Percentiles rank a stretch among this genome's conserved stretches.
Evolutionary conservation across 2,113 vertebrate genomes (phyloP).

Genomic region (Pogona vitticeps): DNA sequence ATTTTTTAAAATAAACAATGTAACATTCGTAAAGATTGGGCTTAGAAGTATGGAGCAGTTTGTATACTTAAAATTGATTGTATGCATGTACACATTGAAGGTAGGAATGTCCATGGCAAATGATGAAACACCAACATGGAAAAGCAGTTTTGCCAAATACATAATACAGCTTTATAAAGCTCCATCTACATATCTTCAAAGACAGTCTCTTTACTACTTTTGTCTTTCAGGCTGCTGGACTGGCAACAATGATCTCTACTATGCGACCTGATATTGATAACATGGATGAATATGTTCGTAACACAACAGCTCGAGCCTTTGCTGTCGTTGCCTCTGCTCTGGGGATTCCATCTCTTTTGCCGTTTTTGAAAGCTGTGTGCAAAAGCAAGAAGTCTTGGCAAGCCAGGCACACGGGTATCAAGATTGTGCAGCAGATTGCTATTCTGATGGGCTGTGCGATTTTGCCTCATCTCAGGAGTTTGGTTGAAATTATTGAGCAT

Average conservation of each 20-base stretch:
- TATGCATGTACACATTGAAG: not conserved
- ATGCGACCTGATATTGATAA: constrained; percentile 99
- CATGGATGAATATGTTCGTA: constrained; percentile 99
- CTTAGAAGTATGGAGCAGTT: not conserved
- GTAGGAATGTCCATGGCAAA: no score
- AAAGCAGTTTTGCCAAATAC: not conserved
- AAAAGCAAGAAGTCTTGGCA: constrained; percentile 99
- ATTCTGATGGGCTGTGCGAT: constrained; percentile 99
- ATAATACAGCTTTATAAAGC: not conserved
- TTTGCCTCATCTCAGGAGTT: constrained; percentile 94
- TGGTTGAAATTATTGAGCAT: constrained; percentile 99
- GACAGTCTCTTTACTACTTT: not conserved
- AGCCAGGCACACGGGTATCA: constrained; percentile 97
- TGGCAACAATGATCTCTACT: constrained; percentile 99
- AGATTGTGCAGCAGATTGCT: constrained; percentile 99
- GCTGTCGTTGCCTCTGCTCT: constrained; percentile 96
- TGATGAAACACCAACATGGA: not conserved
- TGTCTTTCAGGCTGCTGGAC: constrained; percentile 88
- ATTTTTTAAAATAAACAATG: not conserved
- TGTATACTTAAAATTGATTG: not conserved
- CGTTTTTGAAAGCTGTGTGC: constrained; percentile 97
- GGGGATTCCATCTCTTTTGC: constrained; percentile 96
- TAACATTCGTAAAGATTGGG: not conserved
- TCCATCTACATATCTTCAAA: not conserved
- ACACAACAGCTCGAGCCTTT: constrained; percentile 97